A percentile compares a stretch with the other conserved stretches of the same genome.
These are phyloP conservation scores for Tetraodon nigroviridis DNA, from an alignment of 2,113 vertebrate species.

Conservation along the genomic window DNA sequence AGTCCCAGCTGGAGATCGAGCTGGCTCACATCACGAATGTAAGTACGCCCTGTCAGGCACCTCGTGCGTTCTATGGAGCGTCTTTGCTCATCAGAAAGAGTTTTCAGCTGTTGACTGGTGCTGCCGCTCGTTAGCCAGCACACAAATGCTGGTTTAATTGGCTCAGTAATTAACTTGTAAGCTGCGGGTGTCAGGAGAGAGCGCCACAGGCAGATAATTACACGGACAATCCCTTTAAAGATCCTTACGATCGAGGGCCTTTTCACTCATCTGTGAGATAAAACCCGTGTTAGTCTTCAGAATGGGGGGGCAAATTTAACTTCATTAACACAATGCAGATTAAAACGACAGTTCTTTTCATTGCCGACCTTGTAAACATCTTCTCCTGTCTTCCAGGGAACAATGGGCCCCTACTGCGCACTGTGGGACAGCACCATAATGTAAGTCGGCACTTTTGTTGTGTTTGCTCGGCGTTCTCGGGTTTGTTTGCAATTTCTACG, in stretches of 20 bases:
- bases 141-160: conserved; percentile 60
- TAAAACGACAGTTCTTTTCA: background rate
- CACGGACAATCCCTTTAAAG: conserved; percentile 57
- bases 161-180: conserved; percentile 69
- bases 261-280: conserved; percentile 48
- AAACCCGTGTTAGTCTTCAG: conserved; percentile 5
- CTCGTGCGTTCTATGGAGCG: too few relatives aligned
- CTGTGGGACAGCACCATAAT: conserved; percentile 90
- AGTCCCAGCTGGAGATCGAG: conserved; percentile 93
- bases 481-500: background rate
- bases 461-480: background rate
- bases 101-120: conserved; percentile 23
- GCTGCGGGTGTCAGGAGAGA: conserved; percentile 34
- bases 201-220: conserved; percentile 53
- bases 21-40: conserved; percentile 94
- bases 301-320: conserved; percentile 16
- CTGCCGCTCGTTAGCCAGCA: conserved; percentile 41
- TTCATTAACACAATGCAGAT: conserved; percentile 35
- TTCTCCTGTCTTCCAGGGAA: conserved; percentile 79
- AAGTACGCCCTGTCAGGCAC: conserved; percentile 65
- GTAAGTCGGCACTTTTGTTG: conserved; percentile 80
- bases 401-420: conserved; percentile 93
- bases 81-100: background rate
- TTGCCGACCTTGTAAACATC: conserved; percentile 30
- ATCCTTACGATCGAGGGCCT: conserved; percentile 15